Conservation (phyloP, 1,140 invertebrate genomes). For the Caenorhabditis inopinata region DNA sequence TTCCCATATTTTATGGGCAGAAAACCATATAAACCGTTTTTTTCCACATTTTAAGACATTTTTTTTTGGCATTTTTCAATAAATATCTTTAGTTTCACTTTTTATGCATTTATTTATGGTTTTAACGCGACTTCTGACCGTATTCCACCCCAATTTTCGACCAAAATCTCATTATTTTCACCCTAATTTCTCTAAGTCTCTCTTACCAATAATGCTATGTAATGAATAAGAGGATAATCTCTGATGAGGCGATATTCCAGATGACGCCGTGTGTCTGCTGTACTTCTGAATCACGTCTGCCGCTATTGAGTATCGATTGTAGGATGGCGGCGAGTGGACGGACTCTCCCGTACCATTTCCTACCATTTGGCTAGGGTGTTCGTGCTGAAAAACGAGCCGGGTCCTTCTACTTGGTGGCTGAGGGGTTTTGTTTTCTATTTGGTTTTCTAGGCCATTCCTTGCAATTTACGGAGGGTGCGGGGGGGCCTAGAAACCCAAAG, state of each 20-base stretch:
- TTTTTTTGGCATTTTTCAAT: too few relatives aligned
- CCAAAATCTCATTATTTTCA: background rate
- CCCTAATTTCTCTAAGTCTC: background rate
- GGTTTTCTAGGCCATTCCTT: too few relatives aligned
- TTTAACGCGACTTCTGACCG: too few relatives aligned
- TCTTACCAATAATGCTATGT: constrained; percentile 22
- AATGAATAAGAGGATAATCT: constrained; percentile 7
- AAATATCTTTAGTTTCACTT: too few relatives aligned
- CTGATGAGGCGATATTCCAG: background rate
- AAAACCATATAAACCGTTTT: too few relatives aligned
- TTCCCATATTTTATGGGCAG: too few relatives aligned
- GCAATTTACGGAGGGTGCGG: too few relatives aligned
- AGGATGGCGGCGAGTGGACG: background rate
- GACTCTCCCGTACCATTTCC: background rate
- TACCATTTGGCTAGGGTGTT: constrained; percentile 1
- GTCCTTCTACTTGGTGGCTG: background rate
- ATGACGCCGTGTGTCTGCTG: background rate
- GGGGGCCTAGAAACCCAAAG: too few relatives aligned
- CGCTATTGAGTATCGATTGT: background rate
- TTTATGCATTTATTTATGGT: too few relatives aligned
- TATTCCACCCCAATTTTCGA: background rate
- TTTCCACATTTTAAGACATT: too few relatives aligned
- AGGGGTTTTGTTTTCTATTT: too few relatives aligned
- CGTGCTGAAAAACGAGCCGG: background rate
- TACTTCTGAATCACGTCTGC: background rate